Conservation (phyloP, 2,888 invertebrate genomes). For the Melangyna quadrimaculata region DNA sequence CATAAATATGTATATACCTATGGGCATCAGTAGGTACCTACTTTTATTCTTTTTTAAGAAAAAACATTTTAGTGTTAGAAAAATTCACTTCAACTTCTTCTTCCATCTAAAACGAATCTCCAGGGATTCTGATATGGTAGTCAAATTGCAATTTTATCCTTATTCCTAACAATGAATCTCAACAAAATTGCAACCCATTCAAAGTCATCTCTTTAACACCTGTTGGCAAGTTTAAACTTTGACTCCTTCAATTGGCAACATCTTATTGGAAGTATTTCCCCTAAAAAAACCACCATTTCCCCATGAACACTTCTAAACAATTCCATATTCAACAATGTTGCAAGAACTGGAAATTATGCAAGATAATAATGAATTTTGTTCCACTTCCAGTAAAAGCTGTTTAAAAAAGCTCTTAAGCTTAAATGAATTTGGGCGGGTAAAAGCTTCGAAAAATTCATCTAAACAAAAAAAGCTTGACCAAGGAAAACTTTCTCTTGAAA, state of each 20-base stretch:
- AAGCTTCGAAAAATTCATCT: constrained; percentile 40
- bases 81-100: background rate
- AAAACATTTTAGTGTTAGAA: background rate
- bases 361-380: constrained; percentile 14
- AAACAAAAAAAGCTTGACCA: background rate
- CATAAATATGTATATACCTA: too few species aligned
- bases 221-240: constrained; percentile 29
- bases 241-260: background rate
- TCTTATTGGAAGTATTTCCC: constrained; percentile 18
- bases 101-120: background rate
- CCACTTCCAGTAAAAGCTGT: constrained; percentile 60
- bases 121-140: background rate
- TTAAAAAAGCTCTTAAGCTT: constrained; percentile 25
- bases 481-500: constrained; percentile 7
- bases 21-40: too few species aligned
- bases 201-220: constrained; percentile 15
- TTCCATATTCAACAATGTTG: constrained; percentile 38
- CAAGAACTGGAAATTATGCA: constrained; percentile 33
- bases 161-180: background rate
- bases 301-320: background rate
- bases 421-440: constrained; percentile 67
- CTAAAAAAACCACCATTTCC: background rate
- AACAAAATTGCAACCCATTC: background rate
- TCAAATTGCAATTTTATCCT: background rate
- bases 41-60: too few species aligned